Evolutionary conservation across 2,888 invertebrate genomes (phyloP).

Genomic region (Hymenopus coronatus): DNA sequence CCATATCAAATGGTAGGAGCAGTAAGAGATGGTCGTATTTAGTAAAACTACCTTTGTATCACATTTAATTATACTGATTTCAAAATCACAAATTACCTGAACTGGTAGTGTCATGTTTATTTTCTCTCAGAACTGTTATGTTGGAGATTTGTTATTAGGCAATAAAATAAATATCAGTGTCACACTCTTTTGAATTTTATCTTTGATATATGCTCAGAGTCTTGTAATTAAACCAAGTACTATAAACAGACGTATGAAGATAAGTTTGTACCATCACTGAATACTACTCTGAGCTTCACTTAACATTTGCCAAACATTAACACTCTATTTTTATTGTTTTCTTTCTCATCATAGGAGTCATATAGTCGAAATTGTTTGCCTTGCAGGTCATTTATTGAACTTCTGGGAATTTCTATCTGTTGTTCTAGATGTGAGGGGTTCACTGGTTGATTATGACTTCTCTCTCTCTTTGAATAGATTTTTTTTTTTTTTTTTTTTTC

Average conservation of each 20-base stretch:
- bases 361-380: too few relatives aligned
- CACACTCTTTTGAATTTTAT: not conserved
- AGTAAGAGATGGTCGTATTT: not conserved
- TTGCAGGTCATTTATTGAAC: too few relatives aligned
- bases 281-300: not conserved
- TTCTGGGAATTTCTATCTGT: too few relatives aligned
- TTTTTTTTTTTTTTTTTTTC: too few relatives aligned
- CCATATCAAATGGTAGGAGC: too few relatives aligned
- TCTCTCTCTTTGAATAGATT: too few relatives aligned
- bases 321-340: too few relatives aligned
- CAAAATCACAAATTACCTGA: not conserved
- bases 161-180: too few relatives aligned
- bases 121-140: not conserved
- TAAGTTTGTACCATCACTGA: not conserved
- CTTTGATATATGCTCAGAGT: not conserved
- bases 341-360: too few relatives aligned
- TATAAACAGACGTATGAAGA: not conserved
- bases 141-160: not conserved
- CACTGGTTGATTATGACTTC: too few relatives aligned
- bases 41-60: not conserved
- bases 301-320: too few relatives aligned
- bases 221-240: not conserved
- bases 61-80: not conserved
- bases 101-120: not conserved
- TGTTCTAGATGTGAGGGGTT: too few relatives aligned